Evolutionary conservation across 2,797 vertebrate species (phyloP), one percentile per base, ranked within the genome.

Genomic region (Lutjanus argentimaculatus): DNA sequence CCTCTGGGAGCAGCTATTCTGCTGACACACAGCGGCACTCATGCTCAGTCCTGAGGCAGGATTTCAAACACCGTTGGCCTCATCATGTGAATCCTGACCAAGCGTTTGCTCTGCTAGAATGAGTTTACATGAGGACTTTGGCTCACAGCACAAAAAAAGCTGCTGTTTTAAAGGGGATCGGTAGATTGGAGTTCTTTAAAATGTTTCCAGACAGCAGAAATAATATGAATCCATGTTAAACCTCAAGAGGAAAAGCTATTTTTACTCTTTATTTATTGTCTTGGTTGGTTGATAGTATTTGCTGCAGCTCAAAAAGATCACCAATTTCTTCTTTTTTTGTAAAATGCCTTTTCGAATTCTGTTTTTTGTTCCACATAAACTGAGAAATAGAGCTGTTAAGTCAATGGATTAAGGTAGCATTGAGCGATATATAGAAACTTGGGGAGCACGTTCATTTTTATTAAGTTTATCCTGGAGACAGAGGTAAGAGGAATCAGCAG

Each of bases 1-100:
- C 70, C 62, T 51, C 8, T 17, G 1, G 1, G 43, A 0, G n/a
- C 36, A 19, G 30, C 22, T 17, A 0, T 61, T 75, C 19, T 49
- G 55, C 65, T 52, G 75, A 70, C 40, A 67, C 62, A 7, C 42
- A 65, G 10, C 17, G 13, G 3, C 2, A 15, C 6, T 45, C 1
- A 13, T 2, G 21, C 42, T 51, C 6, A 5, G 42, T 53, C 56
- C 56, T 19, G 66, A 67, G 63, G 52, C 61, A 6, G 36, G 56
- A 45, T 64, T 14, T 75, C 22, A 68, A 59, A 81, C 62, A 43
- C 4, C 40, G 13, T 46, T n/a, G 0, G 40, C 73, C 12, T 62
- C 62, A 0, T 85, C 75, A 72, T 22, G 78, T 74, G 77, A 82
- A 74, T 70, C 57, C 87, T 77, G 87, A 83, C 13, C 0, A 68